These are phyloP conservation scores for Patella ulyssiponensis DNA, from an alignment of 2,888 invertebrate genomes.

Conservation along the genomic window DNA sequence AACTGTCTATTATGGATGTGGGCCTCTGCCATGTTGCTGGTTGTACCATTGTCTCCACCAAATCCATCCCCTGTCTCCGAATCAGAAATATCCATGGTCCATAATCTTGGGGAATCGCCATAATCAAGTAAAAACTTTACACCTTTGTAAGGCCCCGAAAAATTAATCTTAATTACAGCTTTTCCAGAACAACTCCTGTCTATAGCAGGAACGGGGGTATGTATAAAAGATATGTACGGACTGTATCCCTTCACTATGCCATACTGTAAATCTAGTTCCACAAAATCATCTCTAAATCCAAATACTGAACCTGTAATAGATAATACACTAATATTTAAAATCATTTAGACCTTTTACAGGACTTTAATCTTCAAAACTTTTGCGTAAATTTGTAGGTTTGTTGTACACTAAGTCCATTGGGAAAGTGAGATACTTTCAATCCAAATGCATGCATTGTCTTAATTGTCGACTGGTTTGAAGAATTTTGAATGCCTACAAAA, in stretches of 20 bases:
- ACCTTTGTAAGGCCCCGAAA: slow-evolving; percentile 61
- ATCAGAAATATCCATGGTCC: slow-evolving; percentile 69
- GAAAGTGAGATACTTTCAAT: too few species aligned
- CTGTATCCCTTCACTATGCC: slow-evolving; percentile 68
- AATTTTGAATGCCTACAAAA: too few species aligned
- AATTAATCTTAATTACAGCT: slow-evolving; percentile 65
- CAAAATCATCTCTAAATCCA: slow-evolving; percentile 45
- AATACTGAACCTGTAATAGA: too few species aligned
- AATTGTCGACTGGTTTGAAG: too few species aligned
- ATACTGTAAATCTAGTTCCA: slow-evolving; percentile 60
- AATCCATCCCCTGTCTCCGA: slow-evolving; percentile 65
- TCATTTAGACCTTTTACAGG: too few species aligned
- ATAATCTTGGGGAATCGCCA: slow-evolving; percentile 61
- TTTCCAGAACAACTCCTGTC: slow-evolving; percentile 54
- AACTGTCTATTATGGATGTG: slow-evolving; percentile 67
- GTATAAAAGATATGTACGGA: slow-evolving; percentile 61
- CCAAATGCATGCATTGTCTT: too few species aligned
- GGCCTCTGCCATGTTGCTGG: slow-evolving; percentile 66
- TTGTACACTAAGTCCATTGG: too few species aligned
- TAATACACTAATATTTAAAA: too few species aligned
- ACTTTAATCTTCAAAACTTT: too few species aligned
- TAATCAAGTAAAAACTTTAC: slow-evolving; percentile 56
- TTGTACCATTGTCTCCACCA: slow-evolving; percentile 63
- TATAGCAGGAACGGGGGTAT: slow-evolving; percentile 45
- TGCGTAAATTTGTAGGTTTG: too few species aligned